Conservation (phyloP, 30 jellyfish, hydroid and myxozoan genomes). For the Pseudorhiza aurosa region DNA sequence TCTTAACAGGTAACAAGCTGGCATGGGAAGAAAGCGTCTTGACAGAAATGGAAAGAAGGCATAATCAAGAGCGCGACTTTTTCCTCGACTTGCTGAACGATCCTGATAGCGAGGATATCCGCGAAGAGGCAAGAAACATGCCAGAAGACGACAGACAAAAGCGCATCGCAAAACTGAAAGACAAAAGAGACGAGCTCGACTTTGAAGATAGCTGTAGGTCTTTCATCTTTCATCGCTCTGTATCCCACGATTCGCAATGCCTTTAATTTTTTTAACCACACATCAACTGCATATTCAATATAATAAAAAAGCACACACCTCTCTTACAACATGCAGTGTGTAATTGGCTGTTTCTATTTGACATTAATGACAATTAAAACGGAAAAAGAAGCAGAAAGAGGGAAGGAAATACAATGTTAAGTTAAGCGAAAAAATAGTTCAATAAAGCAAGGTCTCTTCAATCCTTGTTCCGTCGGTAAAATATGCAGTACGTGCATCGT, state of each 20-base stretch:
- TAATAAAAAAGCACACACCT: no score
- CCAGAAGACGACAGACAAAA: constrained; percentile 61
- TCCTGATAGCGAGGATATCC: constrained; percentile 74
- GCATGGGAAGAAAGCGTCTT: constrained; percentile 92
- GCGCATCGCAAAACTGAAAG: constrained; percentile 56
- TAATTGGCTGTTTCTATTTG: no score
- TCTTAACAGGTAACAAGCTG: constrained; percentile 71
- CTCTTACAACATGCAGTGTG: no score
- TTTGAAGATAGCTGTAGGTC: constrained; percentile 78
- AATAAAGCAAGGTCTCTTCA: no score
- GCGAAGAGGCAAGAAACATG: constrained; percentile 92
- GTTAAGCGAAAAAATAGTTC: neutral
- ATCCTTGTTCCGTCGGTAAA: no score
- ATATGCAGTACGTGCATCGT: no score
- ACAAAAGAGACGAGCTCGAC: constrained; percentile 82
- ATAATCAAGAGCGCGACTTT: constrained; percentile 77
- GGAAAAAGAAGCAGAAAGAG: no score
- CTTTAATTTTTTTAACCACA: neutral
- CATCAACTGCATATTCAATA: no score
- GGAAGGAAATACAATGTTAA: no score
- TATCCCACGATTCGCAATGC: neutral
- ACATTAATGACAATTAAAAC: no score
- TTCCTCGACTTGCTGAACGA: constrained; percentile 78
- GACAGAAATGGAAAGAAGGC: constrained; percentile 86
- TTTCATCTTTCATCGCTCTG: neutral